Base-by-base conservation (phyloP, 2,888 invertebrate genomes). In the Hypselothyrea guttata region DNA sequence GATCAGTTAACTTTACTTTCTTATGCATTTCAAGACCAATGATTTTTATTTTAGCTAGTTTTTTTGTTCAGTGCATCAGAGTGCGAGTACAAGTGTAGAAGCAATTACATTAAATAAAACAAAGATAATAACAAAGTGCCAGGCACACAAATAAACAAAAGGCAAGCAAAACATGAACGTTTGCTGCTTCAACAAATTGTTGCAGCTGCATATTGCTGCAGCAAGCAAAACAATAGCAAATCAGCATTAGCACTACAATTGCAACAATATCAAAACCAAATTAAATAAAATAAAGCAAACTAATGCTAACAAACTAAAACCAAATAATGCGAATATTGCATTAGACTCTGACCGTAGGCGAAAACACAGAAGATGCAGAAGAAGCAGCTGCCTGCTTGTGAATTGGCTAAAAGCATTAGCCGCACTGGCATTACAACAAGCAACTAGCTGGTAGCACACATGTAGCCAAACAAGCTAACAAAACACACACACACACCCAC, bases 311-410 rank as follows among this genome's bases (percentile, higher is more conserved):
- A 61, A 44, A 55, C 59, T 70, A 55, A 63, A 74, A 61, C 66
- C 69, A 74, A 86, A 85, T 86, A 81, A 83, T 86, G 79, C 75
- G 85, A 81, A 83, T 84, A 81, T 81, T 84, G 85, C 84, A 86
- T 81, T 86, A 82, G 86, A 71, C 5, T 84, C 47, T 52, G 64
- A 59, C 65, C 65, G 63, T 55, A 41, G 41, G 48, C 68, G 49
- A 18, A 22, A 16, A 7, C 40, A 18, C 35, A 31, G 18, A 46
- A 33, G 37, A 28, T 7, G 7, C 38, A 38, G 38, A 22, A 22
- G n/a, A n/a, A n/a, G n/a, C n/a, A n/a, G n/a, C 22, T 18, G 16
- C 51, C 18, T 61, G 67, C 60, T 76, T 71, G 73, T 67, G 54
- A 48, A 62, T 48, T 53, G 73, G 76, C 86, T 84, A 74, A 84